Percentiles rank a stretch among this genome's conserved stretches.
phyloP scores from a whole-genome alignment of 92 coral and sea anemone genomes.

The Metridium senile region DNA sequence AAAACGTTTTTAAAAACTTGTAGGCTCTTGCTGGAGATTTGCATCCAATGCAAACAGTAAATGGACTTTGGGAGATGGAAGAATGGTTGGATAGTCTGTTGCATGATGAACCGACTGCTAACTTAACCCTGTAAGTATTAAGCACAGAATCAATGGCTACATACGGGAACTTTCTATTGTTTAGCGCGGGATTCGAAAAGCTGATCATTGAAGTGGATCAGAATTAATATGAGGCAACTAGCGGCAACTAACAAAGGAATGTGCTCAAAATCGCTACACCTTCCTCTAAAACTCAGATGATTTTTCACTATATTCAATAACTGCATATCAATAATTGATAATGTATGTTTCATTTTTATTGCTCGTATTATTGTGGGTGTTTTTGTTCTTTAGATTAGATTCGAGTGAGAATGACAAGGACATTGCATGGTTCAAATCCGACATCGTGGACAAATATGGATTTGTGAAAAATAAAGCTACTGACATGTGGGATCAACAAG shows the following conservation, averaged over 20 bases:
- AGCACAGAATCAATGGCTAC: neutral
- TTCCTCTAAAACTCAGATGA: too few relatives aligned
- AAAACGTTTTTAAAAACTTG: too few relatives aligned
- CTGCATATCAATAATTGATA: neutral
- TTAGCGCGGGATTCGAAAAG: neutral
- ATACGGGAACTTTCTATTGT: neutral
- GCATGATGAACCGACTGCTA: neutral
- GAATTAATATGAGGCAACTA: too few relatives aligned
- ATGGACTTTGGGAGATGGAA: neutral
- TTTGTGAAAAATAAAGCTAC: constrained; percentile 7
- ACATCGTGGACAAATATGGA: constrained; percentile 60
- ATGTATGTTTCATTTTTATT: too few relatives aligned
- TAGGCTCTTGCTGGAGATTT: neutral
- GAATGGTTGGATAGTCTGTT: neutral
- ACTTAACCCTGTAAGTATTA: neutral
- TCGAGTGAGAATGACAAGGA: constrained; percentile 2
- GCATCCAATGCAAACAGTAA: neutral
- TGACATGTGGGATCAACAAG: neutral
- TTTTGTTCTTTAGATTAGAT: neutral
- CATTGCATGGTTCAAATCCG: constrained; percentile 49
- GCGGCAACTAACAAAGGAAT: too few relatives aligned
- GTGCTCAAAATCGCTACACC: too few relatives aligned
- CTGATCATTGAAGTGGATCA: neutral
- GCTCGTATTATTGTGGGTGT: neutral
- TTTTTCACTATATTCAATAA: neutral